Conservation (phyloP, 2,888 invertebrate species). For the Sarcophaga caerulescens region DNA sequence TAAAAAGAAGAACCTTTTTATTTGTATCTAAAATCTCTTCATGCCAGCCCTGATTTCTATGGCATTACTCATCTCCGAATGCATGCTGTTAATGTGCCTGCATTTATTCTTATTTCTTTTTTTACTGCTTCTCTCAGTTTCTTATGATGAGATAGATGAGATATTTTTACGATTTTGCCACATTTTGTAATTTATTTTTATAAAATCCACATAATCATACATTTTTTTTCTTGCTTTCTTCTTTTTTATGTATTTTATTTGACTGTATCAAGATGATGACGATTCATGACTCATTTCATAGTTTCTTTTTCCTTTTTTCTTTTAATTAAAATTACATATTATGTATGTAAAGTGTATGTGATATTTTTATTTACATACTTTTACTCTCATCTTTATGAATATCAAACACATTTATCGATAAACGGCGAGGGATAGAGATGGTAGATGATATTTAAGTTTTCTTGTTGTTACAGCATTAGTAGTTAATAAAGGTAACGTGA, state of each 20-base stretch:
- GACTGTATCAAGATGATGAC: neutral
- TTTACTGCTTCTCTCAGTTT: conserved; percentile 27
- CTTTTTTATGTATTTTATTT: neutral
- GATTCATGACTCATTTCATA: conserved; percentile 32
- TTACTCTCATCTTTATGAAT: neutral
- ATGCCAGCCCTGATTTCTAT: neutral
- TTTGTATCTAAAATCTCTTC: too few species aligned
- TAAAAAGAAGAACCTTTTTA: too few species aligned
- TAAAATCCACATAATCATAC: conserved; percentile 56
- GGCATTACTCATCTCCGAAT: conserved; percentile 27
- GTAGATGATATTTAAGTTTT: too few species aligned
- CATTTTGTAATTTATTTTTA: conserved; percentile 59
- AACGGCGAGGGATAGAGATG: too few species aligned
- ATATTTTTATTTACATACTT: neutral
- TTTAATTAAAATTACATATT: neutral
- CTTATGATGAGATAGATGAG: conserved; percentile 52
- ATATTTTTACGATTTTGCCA: conserved; percentile 56
- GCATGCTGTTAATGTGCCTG: conserved; percentile 41
- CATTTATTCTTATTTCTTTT: conserved; percentile 8
- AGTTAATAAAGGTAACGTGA: too few species aligned
- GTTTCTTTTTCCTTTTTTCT: neutral
- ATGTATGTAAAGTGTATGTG: neutral
- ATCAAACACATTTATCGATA: neutral
- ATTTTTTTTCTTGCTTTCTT: conserved; percentile 18
- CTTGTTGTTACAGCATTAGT: too few species aligned